Evolutionary conservation across 2,797 vertebrate genomes (phyloP).

Genomic region (Karalla daura): DNA sequence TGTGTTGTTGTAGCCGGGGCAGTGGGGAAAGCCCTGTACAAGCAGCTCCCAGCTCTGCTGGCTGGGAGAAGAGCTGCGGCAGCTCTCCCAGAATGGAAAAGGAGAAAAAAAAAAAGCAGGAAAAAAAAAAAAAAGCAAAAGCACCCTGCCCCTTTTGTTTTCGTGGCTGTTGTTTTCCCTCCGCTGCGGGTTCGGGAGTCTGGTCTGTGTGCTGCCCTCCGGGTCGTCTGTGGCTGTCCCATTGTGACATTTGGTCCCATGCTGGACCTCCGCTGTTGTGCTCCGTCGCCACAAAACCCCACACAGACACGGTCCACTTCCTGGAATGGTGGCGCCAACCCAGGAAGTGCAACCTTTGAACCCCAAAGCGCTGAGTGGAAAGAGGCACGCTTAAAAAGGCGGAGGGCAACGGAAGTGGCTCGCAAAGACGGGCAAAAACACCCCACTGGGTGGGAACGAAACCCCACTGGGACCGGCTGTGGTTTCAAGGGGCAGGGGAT

Average conservation of each 20-base stretch:
- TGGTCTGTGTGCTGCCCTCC: constrained; percentile 38
- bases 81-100: constrained; percentile 70
- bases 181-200: constrained; percentile 44
- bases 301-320: constrained; percentile 43
- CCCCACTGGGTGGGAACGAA: too few relatives aligned
- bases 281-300: constrained; percentile 36
- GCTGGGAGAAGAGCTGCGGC: constrained; percentile 70
- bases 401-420: neutral
- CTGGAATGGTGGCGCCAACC: constrained; percentile 23
- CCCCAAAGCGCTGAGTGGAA: constrained; percentile 20
- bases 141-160: constrained; percentile 50
- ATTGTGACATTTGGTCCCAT: constrained; percentile 30
- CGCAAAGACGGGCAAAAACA: too few relatives aligned
- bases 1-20: constrained; percentile 77
- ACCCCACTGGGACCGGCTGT: too few relatives aligned
- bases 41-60: constrained; percentile 71
- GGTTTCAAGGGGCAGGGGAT: too few relatives aligned
- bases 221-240: constrained; percentile 31
- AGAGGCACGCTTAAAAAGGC: neutral
- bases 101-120: constrained; percentile 37
- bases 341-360: constrained; percentile 51
- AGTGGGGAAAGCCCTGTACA: constrained; percentile 76
- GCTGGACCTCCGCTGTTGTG: constrained; percentile 32
- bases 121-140: constrained; percentile 45
- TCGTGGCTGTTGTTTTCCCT: constrained; percentile 45